These are phyloP conservation scores for Sialis fuliginosa DNA, from an alignment of 2,888 invertebrate species.

Conservation along the genomic window DNA sequence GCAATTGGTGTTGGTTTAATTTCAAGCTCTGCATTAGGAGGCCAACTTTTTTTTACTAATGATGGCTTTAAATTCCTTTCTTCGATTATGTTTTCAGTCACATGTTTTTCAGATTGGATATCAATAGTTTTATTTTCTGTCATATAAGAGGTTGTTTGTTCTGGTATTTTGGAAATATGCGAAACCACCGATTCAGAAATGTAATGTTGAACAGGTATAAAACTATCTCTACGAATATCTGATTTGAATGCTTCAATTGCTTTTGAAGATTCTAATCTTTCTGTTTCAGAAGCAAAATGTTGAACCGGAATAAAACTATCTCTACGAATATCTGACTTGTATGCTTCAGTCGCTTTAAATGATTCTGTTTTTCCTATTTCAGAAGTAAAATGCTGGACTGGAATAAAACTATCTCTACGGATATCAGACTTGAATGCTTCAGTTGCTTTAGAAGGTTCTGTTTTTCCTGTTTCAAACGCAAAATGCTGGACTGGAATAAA, in stretches of 20 bases:
- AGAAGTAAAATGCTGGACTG: conserved; percentile 18
- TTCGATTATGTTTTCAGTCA: conserved; percentile 19
- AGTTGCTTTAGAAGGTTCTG: conserved; percentile 8
- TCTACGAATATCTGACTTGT: no score
- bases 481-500: conserved; percentile 17
- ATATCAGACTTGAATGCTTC: conserved; percentile 8
- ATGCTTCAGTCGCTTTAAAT: conserved; percentile 10
- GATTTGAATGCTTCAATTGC: conserved; percentile 8
- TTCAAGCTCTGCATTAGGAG: conserved; percentile 22
- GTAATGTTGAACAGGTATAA: conserved; percentile 19
- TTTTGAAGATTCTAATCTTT: conserved; percentile 8
- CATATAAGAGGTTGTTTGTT: conserved; percentile 11
- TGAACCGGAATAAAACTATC: conserved; percentile 11
- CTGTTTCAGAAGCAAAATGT: conserved; percentile 14
- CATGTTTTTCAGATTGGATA: conserved; percentile 11
- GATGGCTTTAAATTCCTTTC: conserved; percentile 26
- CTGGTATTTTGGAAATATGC: conserved; percentile 22
- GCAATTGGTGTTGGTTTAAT: conserved; percentile 31
- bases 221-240: no score
- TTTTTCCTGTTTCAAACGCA: background rate
- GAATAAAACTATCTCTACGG: background rate
- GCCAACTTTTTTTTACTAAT: conserved; percentile 30
- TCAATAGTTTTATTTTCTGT: background rate
- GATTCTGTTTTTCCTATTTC: conserved; percentile 4
- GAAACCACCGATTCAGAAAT: conserved; percentile 25